phyloP scores from a whole-genome alignment of 1,140 invertebrate species.

The Macrocentrus cingulum region DNA sequence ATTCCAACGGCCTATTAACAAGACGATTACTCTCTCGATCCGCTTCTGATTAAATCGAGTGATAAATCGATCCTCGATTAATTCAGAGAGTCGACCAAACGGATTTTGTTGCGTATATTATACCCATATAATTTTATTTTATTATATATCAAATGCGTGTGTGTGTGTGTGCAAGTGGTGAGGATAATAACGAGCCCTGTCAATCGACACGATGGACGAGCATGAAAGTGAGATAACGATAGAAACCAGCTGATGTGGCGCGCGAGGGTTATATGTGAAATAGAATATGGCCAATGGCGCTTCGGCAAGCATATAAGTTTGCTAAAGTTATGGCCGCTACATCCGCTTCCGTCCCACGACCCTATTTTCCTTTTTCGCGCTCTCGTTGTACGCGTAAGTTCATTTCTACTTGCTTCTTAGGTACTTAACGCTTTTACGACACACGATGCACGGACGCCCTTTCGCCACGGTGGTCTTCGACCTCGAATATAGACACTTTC shows the following conservation, averaged over 20 bases:
- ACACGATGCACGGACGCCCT: constrained; percentile 38
- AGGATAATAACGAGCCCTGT: not conserved
- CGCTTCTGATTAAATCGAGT: constrained; percentile 12
- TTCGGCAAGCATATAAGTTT: constrained; percentile 24
- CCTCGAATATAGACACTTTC: constrained; percentile 12
- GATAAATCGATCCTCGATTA: constrained; percentile 13
- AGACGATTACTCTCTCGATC: constrained; percentile 7
- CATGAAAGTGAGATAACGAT: not conserved
- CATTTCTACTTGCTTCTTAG: constrained; percentile 38
- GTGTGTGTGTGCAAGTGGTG: not conserved
- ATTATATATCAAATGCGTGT: not conserved
- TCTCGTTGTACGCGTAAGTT: constrained; percentile 31
- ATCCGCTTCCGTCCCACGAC: constrained; percentile 52
- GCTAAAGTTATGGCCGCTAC: constrained; percentile 44
- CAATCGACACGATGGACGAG: constrained; percentile 7
- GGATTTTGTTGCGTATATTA: not conserved
- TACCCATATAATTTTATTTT: not conserved
- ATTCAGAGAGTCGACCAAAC: not conserved
- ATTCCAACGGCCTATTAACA: constrained; percentile 5
- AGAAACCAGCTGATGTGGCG: not conserved
- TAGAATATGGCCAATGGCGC: constrained; percentile 11
- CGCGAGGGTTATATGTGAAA: too few relatives aligned
- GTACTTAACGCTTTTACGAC: constrained; percentile 54
- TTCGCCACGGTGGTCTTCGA: constrained; percentile 31
- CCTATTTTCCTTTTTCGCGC: constrained; percentile 34